Percentiles rank a stretch among this genome's conserved stretches.
Conservation (phyloP, 2,888 invertebrate species). For the Andrena haemorrhoa region DNA sequence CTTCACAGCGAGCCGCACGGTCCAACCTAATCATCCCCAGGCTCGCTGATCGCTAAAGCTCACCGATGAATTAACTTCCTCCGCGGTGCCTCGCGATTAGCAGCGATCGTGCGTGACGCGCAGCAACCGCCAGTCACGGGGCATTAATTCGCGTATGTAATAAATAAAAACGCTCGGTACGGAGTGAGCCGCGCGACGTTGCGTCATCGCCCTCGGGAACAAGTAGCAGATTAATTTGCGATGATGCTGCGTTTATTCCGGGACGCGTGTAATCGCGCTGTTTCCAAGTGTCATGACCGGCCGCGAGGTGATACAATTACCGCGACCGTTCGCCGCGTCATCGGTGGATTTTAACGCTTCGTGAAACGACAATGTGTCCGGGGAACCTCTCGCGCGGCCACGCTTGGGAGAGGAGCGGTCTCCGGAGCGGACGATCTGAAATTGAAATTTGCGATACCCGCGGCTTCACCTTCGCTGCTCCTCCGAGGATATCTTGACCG, state of each 20-base stretch:
- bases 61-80: conserved; percentile 43
- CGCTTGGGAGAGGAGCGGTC: conserved; percentile 31
- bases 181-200: conserved; percentile 9
- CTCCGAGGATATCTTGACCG: conserved; percentile 26
- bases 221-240: conserved; percentile 60
- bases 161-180: conserved; percentile 35
- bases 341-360: conserved; percentile 7
- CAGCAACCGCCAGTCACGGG: conserved; percentile 32
- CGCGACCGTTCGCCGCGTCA: conserved; percentile 31
- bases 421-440: conserved; percentile 75
- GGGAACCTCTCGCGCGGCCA: neutral
- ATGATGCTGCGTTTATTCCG: conserved; percentile 59
- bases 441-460: conserved; percentile 73
- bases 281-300: conserved; percentile 46
- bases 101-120: conserved; percentile 31
- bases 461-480: conserved; percentile 38
- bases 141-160: conserved; percentile 40
- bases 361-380: neutral
- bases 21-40: neutral
- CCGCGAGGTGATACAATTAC: conserved; percentile 57
- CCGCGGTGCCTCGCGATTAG: conserved; percentile 7
- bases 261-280: conserved; percentile 50
- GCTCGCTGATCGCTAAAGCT: conserved; percentile 15
- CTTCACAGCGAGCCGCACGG: neutral
- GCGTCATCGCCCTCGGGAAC: conserved; percentile 19